Conservation (phyloP, 1,140 invertebrate genomes). For the Sweltsa coloradensis region DNA sequence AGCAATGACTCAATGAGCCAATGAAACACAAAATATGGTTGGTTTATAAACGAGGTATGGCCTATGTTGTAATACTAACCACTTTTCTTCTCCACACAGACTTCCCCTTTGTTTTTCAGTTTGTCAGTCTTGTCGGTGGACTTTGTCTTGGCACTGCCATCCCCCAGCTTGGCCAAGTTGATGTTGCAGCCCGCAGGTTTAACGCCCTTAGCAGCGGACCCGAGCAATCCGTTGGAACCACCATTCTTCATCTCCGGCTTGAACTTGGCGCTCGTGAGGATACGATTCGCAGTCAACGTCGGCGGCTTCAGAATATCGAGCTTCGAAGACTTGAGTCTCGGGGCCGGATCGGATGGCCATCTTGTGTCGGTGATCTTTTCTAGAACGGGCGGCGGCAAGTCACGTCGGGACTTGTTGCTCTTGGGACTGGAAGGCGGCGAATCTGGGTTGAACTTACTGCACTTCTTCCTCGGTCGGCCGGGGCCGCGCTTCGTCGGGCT, state of each 20-base stretch:
- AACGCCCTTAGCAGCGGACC: constrained; percentile 18
- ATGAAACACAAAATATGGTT: no score
- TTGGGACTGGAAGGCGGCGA: neutral
- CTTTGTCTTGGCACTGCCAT: no score
- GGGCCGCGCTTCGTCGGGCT: constrained; percentile 23
- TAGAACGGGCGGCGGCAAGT: constrained; percentile 25
- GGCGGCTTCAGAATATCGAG: constrained; percentile 28
- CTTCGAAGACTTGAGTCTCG: constrained; percentile 19
- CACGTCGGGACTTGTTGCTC: constrained; percentile 1
- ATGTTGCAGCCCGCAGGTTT: constrained; percentile 27
- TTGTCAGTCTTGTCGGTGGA: no score
- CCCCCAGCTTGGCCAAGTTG: constrained; percentile 30
- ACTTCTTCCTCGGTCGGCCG: constrained; percentile 27
- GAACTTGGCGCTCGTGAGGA: constrained; percentile 12
- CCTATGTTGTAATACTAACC: no score
- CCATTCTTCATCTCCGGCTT: constrained; percentile 6
- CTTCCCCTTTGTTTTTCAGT: no score
- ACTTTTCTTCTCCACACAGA: no score
- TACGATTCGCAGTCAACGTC: constrained; percentile 20
- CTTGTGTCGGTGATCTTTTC: constrained; percentile 21
- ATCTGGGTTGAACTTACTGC: constrained; percentile 3
- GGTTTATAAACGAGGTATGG: no score
- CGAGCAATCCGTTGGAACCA: neutral
- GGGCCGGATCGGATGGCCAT: no score
- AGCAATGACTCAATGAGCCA: no score